phyloP scores from a whole-genome alignment of 1,140 invertebrate species.

The Drosophila orena region DNA sequence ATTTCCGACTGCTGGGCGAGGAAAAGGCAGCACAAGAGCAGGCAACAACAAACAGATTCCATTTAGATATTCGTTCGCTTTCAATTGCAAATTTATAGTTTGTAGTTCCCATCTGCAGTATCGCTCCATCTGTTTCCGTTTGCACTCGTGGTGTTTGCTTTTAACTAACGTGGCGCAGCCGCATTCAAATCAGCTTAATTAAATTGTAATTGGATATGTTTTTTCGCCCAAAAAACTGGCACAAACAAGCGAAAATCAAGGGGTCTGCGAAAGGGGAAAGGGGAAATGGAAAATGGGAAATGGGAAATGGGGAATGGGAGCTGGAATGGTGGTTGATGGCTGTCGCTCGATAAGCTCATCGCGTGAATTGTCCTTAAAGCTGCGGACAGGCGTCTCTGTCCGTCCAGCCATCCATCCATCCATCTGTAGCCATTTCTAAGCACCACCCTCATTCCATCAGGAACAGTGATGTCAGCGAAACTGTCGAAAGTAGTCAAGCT shows the following conservation, averaged over 20 bases:
- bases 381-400: slow-evolving; percentile 31
- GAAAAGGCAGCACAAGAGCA: neutral
- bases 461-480: slow-evolving; percentile 2
- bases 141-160: slow-evolving; percentile 15
- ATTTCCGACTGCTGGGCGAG: neutral
- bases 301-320: neutral
- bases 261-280: neutral
- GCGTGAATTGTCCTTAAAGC: slow-evolving; percentile 41
- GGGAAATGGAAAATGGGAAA: neutral
- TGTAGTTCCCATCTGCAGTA: slow-evolving; percentile 8
- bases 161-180: slow-evolving; percentile 27
- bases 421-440: neutral
- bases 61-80: slow-evolving; percentile 12
- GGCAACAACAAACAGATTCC: slow-evolving; percentile 5
- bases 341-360: slow-evolving; percentile 52
- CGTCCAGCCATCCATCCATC: neutral
- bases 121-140: slow-evolving; percentile 1
- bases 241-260: slow-evolving; percentile 9
- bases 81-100: slow-evolving; percentile 21
- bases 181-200: slow-evolving; percentile 70
- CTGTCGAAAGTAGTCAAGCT: neutral
- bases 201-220: slow-evolving; percentile 76
- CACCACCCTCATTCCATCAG: neutral
- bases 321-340: slow-evolving; percentile 22
- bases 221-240: slow-evolving; percentile 19